These are phyloP conservation scores for Halocaridina rubra DNA, from an alignment of 2,888 invertebrate genomes.

Conservation along the genomic window DNA sequence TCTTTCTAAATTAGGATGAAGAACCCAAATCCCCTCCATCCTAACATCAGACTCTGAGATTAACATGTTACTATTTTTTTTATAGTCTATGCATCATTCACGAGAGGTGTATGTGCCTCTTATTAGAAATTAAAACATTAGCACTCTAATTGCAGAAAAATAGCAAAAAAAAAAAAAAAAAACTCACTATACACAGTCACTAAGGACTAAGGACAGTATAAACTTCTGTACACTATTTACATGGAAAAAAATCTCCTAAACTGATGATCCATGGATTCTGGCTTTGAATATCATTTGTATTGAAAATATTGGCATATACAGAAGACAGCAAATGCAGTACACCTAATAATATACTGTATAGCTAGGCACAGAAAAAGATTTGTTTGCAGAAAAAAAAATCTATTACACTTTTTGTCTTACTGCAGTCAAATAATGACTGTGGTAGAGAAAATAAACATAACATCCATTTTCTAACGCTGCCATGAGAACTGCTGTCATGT, in stretches of 20 bases:
- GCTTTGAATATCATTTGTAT: too few relatives aligned
- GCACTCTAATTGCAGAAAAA: constrained; percentile 22
- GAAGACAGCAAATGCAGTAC: too few relatives aligned
- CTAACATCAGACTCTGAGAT: neutral
- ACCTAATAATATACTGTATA: too few relatives aligned
- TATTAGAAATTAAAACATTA: constrained; percentile 31
- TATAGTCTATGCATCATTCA: constrained; percentile 16
- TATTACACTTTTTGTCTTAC: too few relatives aligned
- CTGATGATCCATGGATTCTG: too few relatives aligned
- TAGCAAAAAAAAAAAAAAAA: constrained; percentile 13
- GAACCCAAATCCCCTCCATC: neutral
- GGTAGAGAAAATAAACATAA: too few relatives aligned
- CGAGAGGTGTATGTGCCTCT: neutral
- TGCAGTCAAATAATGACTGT: too few relatives aligned
- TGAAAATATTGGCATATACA: too few relatives aligned
- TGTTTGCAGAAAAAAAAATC: too few relatives aligned
- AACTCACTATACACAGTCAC: constrained; percentile 58
- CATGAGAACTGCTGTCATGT: too few relatives aligned
- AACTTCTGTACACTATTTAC: constrained; percentile 62
- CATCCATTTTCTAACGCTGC: too few relatives aligned
- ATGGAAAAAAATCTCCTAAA: neutral
- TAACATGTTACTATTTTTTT: neutral
- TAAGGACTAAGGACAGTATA: constrained; percentile 52
- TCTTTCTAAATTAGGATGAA: neutral
- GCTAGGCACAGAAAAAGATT: too few relatives aligned